Evolutionary conservation across 2,888 invertebrate species (phyloP), one percentile per base, ranked within the genome.

Genomic region (Lasius fuliginosus): DNA sequence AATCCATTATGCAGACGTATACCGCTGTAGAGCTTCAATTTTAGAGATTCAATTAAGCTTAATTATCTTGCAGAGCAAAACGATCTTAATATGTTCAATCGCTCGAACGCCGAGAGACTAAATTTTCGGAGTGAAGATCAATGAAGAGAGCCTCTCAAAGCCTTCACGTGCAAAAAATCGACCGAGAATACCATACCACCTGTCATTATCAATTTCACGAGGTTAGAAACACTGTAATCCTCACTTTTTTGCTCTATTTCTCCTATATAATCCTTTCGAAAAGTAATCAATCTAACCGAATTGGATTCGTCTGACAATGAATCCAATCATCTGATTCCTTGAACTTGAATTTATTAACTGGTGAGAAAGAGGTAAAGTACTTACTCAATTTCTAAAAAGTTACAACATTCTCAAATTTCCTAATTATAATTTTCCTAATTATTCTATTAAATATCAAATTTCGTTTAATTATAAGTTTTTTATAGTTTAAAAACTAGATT

Each of bases 141-240:
- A 71, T 81, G 46, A 2, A 49, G 56, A 36, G 18, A 60, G 15
- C 11, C 6, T 23, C 11, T 30, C 9, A 46, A 73, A 73, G 36
- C 36, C 23, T 71, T 60, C 46, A 42, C 42, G 18, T 49, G 27
- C 60, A 18, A 79, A 79, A 60, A 79, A 60, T 42, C 23, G 30
- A 81, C 9, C 23, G 58, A 53, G 8, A 73, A 73, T 36, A 33
- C n/a, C 42, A 36, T 46, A 62, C 46, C 46, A 60, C 36, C 27
- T 42, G 73, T 36, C 60, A 81, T 81, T 81, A 81, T 79, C 71
- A 79, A 79, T 69, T 79, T 71, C 33, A 60, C 36, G 3, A 73
- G 23, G 9, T 62, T 18, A 18, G 23, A 42, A 60, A 56, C 30
- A 53, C 36, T 71, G 11, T 27, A 33, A 30, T 33, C 11, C 27